phyloP scores from a whole-genome alignment of 1,140 invertebrate genomes.

The Himalopsyche phryganea region DNA sequence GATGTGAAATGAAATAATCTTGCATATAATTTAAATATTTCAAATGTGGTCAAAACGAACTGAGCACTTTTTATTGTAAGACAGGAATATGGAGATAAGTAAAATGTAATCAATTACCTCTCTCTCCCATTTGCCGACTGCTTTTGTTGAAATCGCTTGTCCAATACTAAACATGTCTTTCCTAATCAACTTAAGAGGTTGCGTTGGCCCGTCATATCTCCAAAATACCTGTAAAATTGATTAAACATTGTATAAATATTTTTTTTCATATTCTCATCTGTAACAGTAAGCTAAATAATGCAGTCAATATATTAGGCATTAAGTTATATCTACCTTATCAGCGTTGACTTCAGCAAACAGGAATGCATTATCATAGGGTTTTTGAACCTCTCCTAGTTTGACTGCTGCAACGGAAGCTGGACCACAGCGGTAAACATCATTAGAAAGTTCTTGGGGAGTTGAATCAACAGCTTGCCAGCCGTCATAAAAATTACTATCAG shows the following conservation, averaged over 20 bases:
- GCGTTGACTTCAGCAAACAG: slow-evolving; percentile 87
- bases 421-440: slow-evolving; percentile 77
- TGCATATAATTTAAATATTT: no score
- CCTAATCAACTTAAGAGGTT: slow-evolving; percentile 74
- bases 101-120: no score
- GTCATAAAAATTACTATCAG: slow-evolving; percentile 59
- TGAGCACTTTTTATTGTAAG: neutral
- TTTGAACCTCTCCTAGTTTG: slow-evolving; percentile 74
- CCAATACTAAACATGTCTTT: slow-evolving; percentile 78
- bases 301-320: no score
- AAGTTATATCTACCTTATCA: slow-evolving; percentile 60
- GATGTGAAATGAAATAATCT: no score
- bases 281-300: no score
- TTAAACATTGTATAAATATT: no score
- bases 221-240: slow-evolving; percentile 66
- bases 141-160: slow-evolving; percentile 84
- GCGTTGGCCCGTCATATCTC: slow-evolving; percentile 75
- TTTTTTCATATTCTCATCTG: no score
- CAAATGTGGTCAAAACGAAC: neutral
- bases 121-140: slow-evolving; percentile 70
- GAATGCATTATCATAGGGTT: slow-evolving; percentile 79
- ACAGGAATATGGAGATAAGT: no score
- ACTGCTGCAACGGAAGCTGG: slow-evolving; percentile 78
- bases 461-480: slow-evolving; percentile 94
- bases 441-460: slow-evolving; percentile 85